Conservation (phyloP, 35 echinoderm and acorn worm genomes). For the Stichopus chloronotus region DNA sequence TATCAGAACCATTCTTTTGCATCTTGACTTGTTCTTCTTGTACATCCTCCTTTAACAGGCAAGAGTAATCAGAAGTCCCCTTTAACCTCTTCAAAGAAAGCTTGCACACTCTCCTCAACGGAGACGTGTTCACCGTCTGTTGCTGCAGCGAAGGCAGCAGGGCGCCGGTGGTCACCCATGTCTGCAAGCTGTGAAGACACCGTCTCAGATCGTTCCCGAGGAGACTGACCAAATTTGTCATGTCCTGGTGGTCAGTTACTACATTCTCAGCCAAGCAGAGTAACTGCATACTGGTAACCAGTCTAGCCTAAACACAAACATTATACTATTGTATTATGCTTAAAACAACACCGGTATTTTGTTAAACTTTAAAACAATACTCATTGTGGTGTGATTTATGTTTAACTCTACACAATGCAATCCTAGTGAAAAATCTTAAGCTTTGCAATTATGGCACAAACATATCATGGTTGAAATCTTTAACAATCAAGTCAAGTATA, state of each 20-base stretch:
- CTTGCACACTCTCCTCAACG: conserved; percentile 11
- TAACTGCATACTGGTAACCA: conserved; percentile 81
- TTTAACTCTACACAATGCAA: no score
- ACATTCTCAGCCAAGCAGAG: conserved; percentile 92
- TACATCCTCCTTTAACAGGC: neutral
- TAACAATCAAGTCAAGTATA: no score
- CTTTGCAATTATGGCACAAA: no score
- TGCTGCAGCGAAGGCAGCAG: conserved; percentile 39
- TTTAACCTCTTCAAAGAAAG: conserved; percentile 41
- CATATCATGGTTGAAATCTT: no score
- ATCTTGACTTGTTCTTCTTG: neutral
- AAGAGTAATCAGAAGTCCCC: neutral
- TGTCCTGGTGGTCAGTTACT: conserved; percentile 51
- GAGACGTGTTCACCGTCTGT: neutral
- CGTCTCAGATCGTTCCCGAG: conserved; percentile 77
- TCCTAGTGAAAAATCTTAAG: no score
- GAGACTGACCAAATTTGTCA: conserved; percentile 56
- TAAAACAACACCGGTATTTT: no score
- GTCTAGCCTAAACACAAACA: conserved; percentile 33
- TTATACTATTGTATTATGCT: no score
- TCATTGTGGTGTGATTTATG: no score
- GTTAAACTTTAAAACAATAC: no score
- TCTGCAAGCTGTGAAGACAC: conserved; percentile 67
- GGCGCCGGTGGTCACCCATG: conserved; percentile 79
- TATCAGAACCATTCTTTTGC: neutral